A percentile compares a stretch with the other conserved stretches of the same genome.
phyloP scores from a whole-genome alignment of 1,140 invertebrate genomes.

The Saccostrea glomerata region DNA sequence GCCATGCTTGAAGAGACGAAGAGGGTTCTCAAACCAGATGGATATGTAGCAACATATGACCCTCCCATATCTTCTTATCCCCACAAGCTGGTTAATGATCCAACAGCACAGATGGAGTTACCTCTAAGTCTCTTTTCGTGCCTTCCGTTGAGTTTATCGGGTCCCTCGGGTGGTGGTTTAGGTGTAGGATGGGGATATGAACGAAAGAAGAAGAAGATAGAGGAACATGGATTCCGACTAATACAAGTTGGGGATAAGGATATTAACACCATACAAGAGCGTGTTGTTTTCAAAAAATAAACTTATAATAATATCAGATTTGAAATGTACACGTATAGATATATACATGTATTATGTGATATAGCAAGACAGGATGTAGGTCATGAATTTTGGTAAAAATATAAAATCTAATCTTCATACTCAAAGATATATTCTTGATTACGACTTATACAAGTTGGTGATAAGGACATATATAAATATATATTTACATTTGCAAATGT shows the following conservation, averaged over 20 bases:
- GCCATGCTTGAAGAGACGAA: constrained; percentile 10
- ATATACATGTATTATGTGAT: too few species aligned
- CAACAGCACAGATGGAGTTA: not conserved
- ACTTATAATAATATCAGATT: not conserved
- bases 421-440: too few species aligned
- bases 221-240: not conserved
- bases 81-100: not conserved
- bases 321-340: too few species aligned
- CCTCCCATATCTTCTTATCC: constrained; percentile 38
- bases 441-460: too few species aligned
- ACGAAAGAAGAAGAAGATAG: not conserved
- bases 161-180: not conserved
- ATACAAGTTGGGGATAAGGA: not conserved
- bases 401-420: too few species aligned
- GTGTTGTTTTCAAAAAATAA: not conserved
- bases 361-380: too few species aligned
- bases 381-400: too few species aligned
- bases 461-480: too few species aligned
- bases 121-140: constrained; percentile 43
- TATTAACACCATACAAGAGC: not conserved
- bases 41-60: constrained; percentile 1
- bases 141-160: constrained; percentile 41
- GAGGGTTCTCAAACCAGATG: constrained; percentile 47
- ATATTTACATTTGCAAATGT: too few species aligned
- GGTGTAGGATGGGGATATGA: constrained; percentile 51